Conservation (phyloP, 2,888 invertebrate species). For the Sminthurides aquaticus region DNA sequence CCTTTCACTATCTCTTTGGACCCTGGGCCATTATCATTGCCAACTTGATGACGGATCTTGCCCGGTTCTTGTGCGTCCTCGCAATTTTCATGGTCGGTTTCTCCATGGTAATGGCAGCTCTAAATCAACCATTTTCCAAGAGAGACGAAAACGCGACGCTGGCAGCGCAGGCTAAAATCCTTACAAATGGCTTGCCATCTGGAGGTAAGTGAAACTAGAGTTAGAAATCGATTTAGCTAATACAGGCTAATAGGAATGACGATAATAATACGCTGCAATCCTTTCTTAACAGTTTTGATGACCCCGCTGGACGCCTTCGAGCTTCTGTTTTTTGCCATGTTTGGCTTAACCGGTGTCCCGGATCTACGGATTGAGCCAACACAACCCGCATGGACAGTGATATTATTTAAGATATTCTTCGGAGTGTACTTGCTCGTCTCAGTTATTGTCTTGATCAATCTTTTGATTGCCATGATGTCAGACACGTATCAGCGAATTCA, state of each 20-base stretch:
- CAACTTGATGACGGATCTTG: conserved; percentile 83
- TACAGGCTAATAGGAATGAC: neutral
- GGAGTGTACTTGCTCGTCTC: conserved; percentile 97
- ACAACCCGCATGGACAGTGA: conserved; percentile 74
- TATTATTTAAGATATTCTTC: conserved; percentile 83
- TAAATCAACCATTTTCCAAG: conserved; percentile 69
- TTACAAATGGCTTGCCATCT: conserved; percentile 44
- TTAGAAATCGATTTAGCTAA: neutral
- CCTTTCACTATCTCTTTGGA: conserved; percentile 97
- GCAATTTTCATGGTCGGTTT: conserved; percentile 98
- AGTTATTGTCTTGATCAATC: conserved; percentile 94
- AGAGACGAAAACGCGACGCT: conserved; percentile 22
- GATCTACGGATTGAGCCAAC: conserved; percentile 55
- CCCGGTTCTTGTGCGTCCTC: conserved; percentile 93
- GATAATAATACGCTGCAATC: neutral
- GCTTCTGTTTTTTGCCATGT: conserved; percentile 95
- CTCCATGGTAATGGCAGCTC: conserved; percentile 90
- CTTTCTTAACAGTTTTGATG: conserved; percentile 70
- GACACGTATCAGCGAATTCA: conserved; percentile 98
- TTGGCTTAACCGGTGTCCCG: conserved; percentile 83
- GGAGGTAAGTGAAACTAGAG: conserved; percentile 38
- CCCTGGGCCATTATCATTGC: conserved; percentile 99
- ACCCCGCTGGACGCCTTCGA: conserved; percentile 88
- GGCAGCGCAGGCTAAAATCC: conserved; percentile 30
- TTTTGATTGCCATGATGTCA: conserved; percentile 99